Evolutionary conservation across 2,888 invertebrate genomes (phyloP), one percentile per base, ranked within the genome.

Genomic region (Drosophila paramelanica): DNA sequence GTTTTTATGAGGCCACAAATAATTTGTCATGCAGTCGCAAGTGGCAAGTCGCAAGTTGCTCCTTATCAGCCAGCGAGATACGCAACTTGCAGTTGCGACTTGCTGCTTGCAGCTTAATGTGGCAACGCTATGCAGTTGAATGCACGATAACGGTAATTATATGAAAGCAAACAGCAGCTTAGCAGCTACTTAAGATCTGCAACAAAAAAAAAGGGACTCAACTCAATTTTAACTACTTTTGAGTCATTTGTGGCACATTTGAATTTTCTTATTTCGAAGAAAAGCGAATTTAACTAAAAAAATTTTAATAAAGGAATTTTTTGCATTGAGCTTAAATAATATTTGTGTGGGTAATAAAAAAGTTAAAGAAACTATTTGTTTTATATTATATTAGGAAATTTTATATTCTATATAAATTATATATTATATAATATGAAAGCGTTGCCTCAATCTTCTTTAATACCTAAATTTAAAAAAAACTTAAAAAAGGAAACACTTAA

Each of bases 11-110:
- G 73, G 64, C 52, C 39, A 49, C 64, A 45, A 61, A 71, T 65
- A 78, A 81, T 78, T 81, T 81, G 81, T 74, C 67, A 62, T 53
- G 61, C 56, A 73, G 53, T 65, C 74, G 64, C 60, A 59, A 68
- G 57, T 73, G 60, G 49, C 23, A 17, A 73, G 53, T 65, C 74
- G 64, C 60, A 59, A 68, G 57, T 73, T 68, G 49, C 23, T 11
- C 8, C 62, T 69, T 70, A 70, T 71, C 70, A 52, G 67, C 59
- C 17, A 17, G 3, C 62, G 49, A 58, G 64, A 49, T 57, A 49
- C 41, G 25, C 56, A 52, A 58, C 51, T 52, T 60, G 14, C 10
- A 50, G 43, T 23, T 13, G 42, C 56, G 38, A 39, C 46, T 46
- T 13, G 42, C 61, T 20, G 25, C 49, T 53, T 53, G 65, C 43